Base-by-base conservation (phyloP, 2,888 invertebrate genomes). In the Limnephilus auricula region DNA sequence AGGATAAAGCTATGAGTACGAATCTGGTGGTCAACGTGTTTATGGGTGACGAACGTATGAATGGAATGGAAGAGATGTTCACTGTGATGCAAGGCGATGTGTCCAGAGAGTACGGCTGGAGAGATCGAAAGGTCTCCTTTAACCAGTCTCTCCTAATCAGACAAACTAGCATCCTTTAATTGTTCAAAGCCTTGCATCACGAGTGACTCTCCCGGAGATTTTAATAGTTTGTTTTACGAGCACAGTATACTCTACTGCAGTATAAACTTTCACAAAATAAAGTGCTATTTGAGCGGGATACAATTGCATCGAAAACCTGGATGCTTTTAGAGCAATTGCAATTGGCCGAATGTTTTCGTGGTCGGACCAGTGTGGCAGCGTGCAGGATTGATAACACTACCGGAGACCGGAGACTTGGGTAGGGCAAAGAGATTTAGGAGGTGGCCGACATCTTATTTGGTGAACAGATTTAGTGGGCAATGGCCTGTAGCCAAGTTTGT, bases 401-500 rank as follows among this genome's bases (percentile, higher is more conserved):
- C n/a, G 65, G n/a, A 65, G 65, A 25, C 65, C 5, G 25, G 65
- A 2, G 65, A 25, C 25, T 5, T 65, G 6, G 65, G 25, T 25
- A 25, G 65, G 18, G 79, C 79, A 30, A 31, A n/a, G 79, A 79
- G 79, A 30, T 12, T 80, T 31, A 80, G 30, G 31, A 30, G 80
- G 32, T 79, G 86, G 87, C 34, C 50, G 87, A 87, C 87, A 80
- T 90, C 90, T 90, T 90, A 87, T 86, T 87, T 87, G 86, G 87
- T 78, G 86, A 79, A 80, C 79, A 87, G 90, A 90, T 90, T 89
- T 89, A 89, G 15, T 79, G 89, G 89, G 37, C 13, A 13, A 86
- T 90, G 90, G 90, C 87, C 50, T 25, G 65, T 31, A 65, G 83
- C 90, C 90, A 90, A 90, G 79, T 90, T 87, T 80, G 87, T 87